A percentile compares a stretch with the other conserved stretches of the same genome.
Evolutionary conservation across 2,113 vertebrate species (phyloP).

Genomic region (Petrocephalus zakoni): DNA sequence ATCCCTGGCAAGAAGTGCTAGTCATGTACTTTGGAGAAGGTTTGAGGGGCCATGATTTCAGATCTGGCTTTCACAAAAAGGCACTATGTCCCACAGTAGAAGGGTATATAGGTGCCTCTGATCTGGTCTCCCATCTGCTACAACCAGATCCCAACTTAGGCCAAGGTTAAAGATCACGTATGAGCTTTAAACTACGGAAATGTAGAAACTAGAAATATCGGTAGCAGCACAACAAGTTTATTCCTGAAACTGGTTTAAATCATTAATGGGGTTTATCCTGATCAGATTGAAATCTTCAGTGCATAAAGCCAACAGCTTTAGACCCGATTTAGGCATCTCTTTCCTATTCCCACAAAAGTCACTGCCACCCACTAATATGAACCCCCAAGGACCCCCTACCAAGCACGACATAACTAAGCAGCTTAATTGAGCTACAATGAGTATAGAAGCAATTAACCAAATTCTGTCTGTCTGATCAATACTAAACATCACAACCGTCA

Average conservation of each 20-base stretch:
- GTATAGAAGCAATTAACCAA: constrained; percentile 28
- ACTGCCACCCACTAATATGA: constrained; percentile 35
- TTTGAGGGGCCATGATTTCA: neutral
- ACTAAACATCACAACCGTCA: neutral
- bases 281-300: constrained; percentile 48
- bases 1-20: neutral
- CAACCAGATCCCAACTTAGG: constrained; percentile 36
- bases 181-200: constrained; percentile 35
- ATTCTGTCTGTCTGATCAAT: constrained; percentile 19
- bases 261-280: constrained; percentile 48
- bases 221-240: constrained; percentile 40
- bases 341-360: constrained; percentile 47
- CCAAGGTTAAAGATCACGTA: constrained; percentile 39
- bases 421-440: constrained; percentile 26
- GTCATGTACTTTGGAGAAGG: neutral
- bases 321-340: constrained; percentile 41
- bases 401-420: constrained; percentile 24
- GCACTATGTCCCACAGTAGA: constrained; percentile 15
- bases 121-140: constrained; percentile 23
- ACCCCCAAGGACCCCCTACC: neutral
- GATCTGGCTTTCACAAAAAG: neutral
- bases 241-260: constrained; percentile 43
- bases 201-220: constrained; percentile 33
- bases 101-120: neutral
- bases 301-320: constrained; percentile 41